Percentiles rank a stretch among this genome's conserved stretches.
Conservation (phyloP, 2,888 invertebrate species). For the Cryptophagus acutangulus region DNA sequence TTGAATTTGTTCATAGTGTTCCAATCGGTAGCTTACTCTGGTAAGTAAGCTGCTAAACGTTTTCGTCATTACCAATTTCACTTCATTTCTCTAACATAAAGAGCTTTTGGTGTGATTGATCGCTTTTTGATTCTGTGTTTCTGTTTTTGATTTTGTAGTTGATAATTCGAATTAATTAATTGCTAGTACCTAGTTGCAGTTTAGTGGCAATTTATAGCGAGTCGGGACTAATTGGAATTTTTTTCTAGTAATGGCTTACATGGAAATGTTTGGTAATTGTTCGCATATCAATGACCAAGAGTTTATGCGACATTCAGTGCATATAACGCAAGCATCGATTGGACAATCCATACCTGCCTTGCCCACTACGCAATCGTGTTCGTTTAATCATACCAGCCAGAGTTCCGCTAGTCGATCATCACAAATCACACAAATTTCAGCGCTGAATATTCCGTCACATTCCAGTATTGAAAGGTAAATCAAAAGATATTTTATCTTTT, state of each 20-base stretch:
- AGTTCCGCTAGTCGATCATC: not conserved
- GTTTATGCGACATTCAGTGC: constrained; percentile 82
- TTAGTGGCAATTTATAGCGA: constrained; percentile 5
- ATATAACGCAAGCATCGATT: constrained; percentile 50
- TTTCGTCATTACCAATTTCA: too few species aligned
- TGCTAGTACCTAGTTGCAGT: not conserved
- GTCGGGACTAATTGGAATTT: constrained; percentile 9
- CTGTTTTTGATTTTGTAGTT: not conserved
- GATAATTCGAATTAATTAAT: not conserved
- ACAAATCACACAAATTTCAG: not conserved
- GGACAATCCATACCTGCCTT: constrained; percentile 38
- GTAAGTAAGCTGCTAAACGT: constrained; percentile 66
- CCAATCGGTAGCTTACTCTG: constrained; percentile 94
- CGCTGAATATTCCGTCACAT: constrained; percentile 27
- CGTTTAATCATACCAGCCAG: constrained; percentile 40
- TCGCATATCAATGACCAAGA: constrained; percentile 73
- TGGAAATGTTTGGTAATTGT: constrained; percentile 92
- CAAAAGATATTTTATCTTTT: constrained; percentile 21
- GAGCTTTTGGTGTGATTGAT: constrained; percentile 1
- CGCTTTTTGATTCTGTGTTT: constrained; percentile 11
- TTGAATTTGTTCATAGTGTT: constrained; percentile 62
- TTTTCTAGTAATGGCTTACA: constrained; percentile 85
- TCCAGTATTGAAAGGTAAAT: constrained; percentile 29
- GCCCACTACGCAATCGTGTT: constrained; percentile 56
- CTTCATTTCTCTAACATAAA: constrained; percentile 6